Evolutionary conservation across 1,140 invertebrate species (phyloP), one percentile per base, ranked within the genome.

Genomic region (Drosophila prosaltans): DNA sequence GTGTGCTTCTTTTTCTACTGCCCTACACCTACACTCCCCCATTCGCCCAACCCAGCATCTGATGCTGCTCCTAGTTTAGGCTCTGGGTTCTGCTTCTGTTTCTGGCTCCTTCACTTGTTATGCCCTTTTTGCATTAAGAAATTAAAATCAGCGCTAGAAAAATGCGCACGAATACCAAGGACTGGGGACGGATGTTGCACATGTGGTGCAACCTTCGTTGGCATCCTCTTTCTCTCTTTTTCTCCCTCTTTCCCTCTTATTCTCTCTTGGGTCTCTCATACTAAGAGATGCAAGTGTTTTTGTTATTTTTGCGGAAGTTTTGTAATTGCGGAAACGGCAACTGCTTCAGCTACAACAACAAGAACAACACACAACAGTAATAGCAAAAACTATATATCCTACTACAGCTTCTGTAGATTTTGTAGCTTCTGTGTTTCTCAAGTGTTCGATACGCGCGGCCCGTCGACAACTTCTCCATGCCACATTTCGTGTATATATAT

Each of bases 271-370:
- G 1, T 5, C 24, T 24, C 5, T 32, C 16, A 59, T 67, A 45
- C 39, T 64, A 16, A 16, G 51, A 16, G 51, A 16, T 55, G 68
- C 80, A 69, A 83, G 70, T 83, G 83, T 89, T 88, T 59, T 88
- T 88, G 83, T 89, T 88, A 88, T 88, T 88, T 88, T 88, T 88
- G 83, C 74, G 66, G 62, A 88, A 88, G 83, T 88, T 88, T 88
- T 88, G 80, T 88, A 88, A 88, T 88, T 88, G 83, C 83, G 83
- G 83, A 88, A 88, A 89, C 77, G 77, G 83, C 83, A 83, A 83
- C 84, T 74, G 83, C 83, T 79, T 76, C 72, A 79, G 77, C 57
- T 68, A 59, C 61, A 65, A 59, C 32, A 24, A 48, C 16, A 48
- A 16, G 16, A 16, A 16, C 16, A 16, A 16, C 16, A 16, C 16